Conservation (phyloP, 2,888 invertebrate genomes). For the Buathra laborator region DNA sequence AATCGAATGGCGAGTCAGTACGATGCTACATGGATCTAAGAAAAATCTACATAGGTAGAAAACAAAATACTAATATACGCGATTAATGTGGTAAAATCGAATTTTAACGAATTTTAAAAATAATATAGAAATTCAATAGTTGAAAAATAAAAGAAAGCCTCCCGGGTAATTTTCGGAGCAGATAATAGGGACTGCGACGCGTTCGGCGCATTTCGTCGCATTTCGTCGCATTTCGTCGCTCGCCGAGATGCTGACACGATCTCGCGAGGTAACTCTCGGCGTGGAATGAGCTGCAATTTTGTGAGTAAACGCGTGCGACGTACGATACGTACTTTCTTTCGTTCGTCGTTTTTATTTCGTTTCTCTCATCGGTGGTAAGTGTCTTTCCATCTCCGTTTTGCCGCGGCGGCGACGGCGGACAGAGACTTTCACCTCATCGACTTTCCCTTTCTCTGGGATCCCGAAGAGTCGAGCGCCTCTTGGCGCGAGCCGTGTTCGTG, state of each 20-base stretch:
- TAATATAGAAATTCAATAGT: too few species aligned
- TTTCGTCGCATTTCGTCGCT: too few species aligned
- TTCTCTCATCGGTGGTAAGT: conserved; percentile 35
- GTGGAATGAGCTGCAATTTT: conserved; percentile 19
- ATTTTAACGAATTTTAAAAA: too few species aligned
- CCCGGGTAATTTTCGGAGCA: too few species aligned
- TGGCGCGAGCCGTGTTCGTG: conserved; percentile 43
- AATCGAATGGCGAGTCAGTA: too few species aligned
- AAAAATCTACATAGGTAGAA: too few species aligned
- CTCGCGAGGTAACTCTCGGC: not conserved
- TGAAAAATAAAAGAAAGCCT: too few species aligned
- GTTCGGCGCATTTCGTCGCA: conserved; percentile 8
- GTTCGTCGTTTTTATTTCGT: not conserved
- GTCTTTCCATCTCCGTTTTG: conserved; percentile 57
- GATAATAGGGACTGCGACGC: not conserved
- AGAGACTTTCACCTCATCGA: conserved; percentile 82
- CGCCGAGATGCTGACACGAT: conserved; percentile 20
- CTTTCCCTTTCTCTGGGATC: conserved; percentile 82
- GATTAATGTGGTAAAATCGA: too few species aligned
- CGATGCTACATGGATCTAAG: too few species aligned
- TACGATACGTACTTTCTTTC: conserved; percentile 46
- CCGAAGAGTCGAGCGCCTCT: conserved; percentile 56
- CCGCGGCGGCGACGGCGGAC: conserved; percentile 63
- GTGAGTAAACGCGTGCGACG: conserved; percentile 17
- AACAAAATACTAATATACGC: too few species aligned